Evolutionary conservation across 2,797 vertebrate genomes (phyloP).

Genomic region (Adelosebastes latens): DNA sequence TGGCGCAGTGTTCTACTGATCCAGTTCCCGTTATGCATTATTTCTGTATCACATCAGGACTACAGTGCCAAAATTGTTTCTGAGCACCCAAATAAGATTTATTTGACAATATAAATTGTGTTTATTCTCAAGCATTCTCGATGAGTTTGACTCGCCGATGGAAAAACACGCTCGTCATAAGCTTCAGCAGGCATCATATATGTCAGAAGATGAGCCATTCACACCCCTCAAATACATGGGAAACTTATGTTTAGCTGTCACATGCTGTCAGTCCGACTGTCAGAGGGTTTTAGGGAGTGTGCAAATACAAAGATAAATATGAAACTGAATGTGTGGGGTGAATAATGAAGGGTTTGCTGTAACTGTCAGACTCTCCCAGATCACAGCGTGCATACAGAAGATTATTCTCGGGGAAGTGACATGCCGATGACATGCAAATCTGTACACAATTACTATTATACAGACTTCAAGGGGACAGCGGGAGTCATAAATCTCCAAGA

Average conservation of each 20-base stretch:
- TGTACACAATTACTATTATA: conserved; percentile 61
- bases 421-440: conserved; percentile 51
- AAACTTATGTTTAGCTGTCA: conserved; percentile 44
- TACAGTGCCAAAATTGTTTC: conserved; percentile 1
- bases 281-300: conserved; percentile 15
- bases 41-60: background rate
- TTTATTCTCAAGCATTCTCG: background rate
- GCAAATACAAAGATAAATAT: conserved; percentile 54
- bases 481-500: conserved; percentile 35
- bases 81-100: conserved; percentile 6
- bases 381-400: conserved; percentile 49
- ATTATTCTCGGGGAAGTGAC: conserved; percentile 57
- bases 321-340: conserved; percentile 34
- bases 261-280: conserved; percentile 42
- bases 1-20: background rate
- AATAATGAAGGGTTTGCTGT: conserved; percentile 58
- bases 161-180: conserved; percentile 2
- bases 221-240: background rate
- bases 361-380: conserved; percentile 57
- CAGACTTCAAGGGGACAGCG: conserved; percentile 49
- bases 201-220: conserved; percentile 33
- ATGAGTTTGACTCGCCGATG: conserved; percentile 20
- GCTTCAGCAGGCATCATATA: background rate
- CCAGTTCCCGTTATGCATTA: background rate
- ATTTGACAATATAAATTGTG: background rate